Evolutionary conservation across 2,888 invertebrate species (phyloP).

Genomic region (Papilio gigon): DNA sequence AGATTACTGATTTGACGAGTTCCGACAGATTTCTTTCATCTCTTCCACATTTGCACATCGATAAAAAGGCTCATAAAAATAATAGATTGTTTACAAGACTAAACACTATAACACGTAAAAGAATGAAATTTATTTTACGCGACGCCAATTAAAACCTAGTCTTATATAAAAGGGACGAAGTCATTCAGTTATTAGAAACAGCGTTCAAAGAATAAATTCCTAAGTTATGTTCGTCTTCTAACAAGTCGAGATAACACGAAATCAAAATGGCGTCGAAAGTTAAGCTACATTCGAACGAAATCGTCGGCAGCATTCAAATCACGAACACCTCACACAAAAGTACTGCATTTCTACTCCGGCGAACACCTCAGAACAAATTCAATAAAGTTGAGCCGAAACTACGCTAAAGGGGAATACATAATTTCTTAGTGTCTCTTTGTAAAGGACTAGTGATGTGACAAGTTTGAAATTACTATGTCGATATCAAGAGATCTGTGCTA

Average conservation of each 20-base stretch:
- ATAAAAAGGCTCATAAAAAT: no score
- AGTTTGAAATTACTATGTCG: neutral
- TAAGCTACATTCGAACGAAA: constrained; percentile 42
- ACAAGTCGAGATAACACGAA: constrained; percentile 1
- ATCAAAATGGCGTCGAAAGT: constrained; percentile 45
- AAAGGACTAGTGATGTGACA: constrained; percentile 60
- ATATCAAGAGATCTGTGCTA: neutral
- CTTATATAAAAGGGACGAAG: neutral
- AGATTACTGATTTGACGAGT: no score
- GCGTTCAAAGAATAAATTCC: neutral
- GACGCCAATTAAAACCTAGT: neutral
- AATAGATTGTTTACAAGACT: no score
- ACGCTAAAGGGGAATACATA: constrained; percentile 81
- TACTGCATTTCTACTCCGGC: constrained; percentile 64
- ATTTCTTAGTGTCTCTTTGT: constrained; percentile 82
- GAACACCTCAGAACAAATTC: constrained; percentile 78
- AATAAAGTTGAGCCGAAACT: constrained; percentile 79
- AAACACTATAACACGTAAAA: no score
- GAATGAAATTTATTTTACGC: neutral
- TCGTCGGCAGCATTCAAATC: constrained; percentile 64
- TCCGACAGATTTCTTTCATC: no score
- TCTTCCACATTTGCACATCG: no score
- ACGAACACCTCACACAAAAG: constrained; percentile 75
- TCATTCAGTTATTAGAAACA: neutral
- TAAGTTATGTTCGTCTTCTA: neutral